phyloP scores from a whole-genome alignment of 2,888 invertebrate species.

The Eudemis profundana region DNA sequence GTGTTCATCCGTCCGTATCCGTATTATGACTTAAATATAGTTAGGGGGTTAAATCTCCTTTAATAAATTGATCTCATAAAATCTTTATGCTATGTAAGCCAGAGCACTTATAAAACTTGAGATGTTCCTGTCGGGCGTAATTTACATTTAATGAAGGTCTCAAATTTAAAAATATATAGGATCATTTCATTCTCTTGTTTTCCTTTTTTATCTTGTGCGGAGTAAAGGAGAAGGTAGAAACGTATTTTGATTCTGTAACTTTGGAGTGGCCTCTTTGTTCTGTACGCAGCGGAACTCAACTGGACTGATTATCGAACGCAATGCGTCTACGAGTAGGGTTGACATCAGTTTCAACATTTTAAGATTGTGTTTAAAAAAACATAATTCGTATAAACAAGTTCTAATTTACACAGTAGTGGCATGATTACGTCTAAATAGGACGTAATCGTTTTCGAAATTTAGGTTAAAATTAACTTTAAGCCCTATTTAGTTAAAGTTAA shows the following conservation, averaged over 20 bases:
- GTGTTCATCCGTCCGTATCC: too few relatives aligned
- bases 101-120: slow-evolving; percentile 26
- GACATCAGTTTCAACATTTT: too few relatives aligned
- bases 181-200: slow-evolving; percentile 6
- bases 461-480: too few relatives aligned
- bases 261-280: slow-evolving; percentile 1
- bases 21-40: too few relatives aligned
- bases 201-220: slow-evolving; percentile 1
- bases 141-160: slow-evolving; percentile 35
- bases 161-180: slow-evolving; percentile 7
- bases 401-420: too few relatives aligned
- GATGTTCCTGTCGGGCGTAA: slow-evolving; percentile 23
- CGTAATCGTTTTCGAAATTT: too few relatives aligned
- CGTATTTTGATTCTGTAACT: background rate
- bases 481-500: too few relatives aligned
- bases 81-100: background rate
- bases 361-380: too few relatives aligned
- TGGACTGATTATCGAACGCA: slow-evolving; percentile 29
- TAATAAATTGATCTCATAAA: background rate
- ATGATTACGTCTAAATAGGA: too few relatives aligned
- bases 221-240: background rate
- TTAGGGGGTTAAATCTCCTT: slow-evolving; percentile 3
- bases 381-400: too few relatives aligned
- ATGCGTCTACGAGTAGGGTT: slow-evolving; percentile 17
- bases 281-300: slow-evolving; percentile 18